Conservation (phyloP, 2,888 invertebrate species). For the Electrophaes corylata region DNA sequence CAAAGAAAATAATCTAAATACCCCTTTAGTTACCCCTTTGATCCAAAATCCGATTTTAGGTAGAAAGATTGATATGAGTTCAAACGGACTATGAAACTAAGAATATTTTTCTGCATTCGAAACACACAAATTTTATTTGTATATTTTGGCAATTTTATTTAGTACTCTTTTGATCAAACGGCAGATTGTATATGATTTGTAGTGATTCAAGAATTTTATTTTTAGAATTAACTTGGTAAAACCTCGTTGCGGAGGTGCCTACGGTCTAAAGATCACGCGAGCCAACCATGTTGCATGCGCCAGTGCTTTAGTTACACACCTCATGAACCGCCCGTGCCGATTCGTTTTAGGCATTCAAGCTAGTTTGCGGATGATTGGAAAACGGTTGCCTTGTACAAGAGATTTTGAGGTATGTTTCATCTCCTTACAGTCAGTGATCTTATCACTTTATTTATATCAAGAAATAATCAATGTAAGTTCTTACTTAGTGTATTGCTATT, state of each 20-base stretch:
- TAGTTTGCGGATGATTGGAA: conserved; percentile 89
- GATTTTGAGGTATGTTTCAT: conserved; percentile 85
- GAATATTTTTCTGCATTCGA: too few species aligned
- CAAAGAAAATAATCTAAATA: too few species aligned
- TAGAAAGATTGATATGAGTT: too few species aligned
- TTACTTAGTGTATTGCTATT: not conserved
- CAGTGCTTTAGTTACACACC: conserved; percentile 88
- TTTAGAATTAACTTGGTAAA: conserved; percentile 57
- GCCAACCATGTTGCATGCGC: conserved; percentile 84
- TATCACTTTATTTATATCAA: not conserved
- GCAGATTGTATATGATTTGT: not conserved
- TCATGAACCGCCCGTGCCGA: conserved; percentile 87
- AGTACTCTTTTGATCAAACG: too few species aligned
- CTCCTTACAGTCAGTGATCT: not conserved
- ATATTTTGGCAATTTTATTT: too few species aligned
- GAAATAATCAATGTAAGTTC: not conserved
- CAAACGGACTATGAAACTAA: too few species aligned
- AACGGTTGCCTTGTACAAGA: conserved; percentile 84
- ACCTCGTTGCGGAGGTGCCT: conserved; percentile 83
- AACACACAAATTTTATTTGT: too few species aligned
- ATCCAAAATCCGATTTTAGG: too few species aligned
- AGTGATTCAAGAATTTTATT: not conserved
- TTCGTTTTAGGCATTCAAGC: conserved; percentile 88
- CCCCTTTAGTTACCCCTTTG: too few species aligned
- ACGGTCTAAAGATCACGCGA: conserved; percentile 88